Evolutionary conservation across 2,888 invertebrate genomes (phyloP).

Genomic region (Thereva nobilitata): DNA sequence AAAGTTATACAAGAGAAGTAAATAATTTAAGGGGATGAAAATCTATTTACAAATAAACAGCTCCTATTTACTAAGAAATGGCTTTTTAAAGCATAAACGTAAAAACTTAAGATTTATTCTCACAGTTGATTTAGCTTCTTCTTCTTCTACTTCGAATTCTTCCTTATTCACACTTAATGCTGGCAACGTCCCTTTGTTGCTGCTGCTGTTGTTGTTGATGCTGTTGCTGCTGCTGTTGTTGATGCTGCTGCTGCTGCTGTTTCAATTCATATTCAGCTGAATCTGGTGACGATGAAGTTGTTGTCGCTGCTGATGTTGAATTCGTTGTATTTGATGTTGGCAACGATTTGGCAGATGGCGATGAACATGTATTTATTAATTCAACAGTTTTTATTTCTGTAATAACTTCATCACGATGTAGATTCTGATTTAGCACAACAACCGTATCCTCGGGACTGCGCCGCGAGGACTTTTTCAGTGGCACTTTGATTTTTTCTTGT

Average conservation of each 20-base stretch:
- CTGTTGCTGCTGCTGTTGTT: slow-evolving; percentile 17
- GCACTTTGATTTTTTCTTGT: slow-evolving; percentile 47
- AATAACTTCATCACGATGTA: slow-evolving; percentile 37
- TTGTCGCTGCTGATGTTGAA: slow-evolving; percentile 44
- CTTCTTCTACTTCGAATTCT: neutral
- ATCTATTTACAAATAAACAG: slow-evolving; percentile 31
- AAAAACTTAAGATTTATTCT: slow-evolving; percentile 26
- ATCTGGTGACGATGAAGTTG: slow-evolving; percentile 52
- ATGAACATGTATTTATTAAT: slow-evolving; percentile 5
- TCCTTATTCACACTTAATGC: slow-evolving; percentile 18
- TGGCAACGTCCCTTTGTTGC: slow-evolving; percentile 30
- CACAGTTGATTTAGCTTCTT: slow-evolving; percentile 34
- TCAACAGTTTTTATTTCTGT: slow-evolving; percentile 36
- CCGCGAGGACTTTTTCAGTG: slow-evolving; percentile 50
- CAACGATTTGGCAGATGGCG: slow-evolving; percentile 18
- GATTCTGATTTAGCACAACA: slow-evolving; percentile 45
- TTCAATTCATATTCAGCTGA: slow-evolving; percentile 53
- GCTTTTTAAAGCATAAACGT: slow-evolving; percentile 28
- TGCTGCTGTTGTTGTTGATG: neutral
- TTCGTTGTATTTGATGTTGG: slow-evolving; percentile 41
- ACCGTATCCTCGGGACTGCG: slow-evolving; percentile 48
- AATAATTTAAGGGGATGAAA: slow-evolving; percentile 29
- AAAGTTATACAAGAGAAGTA: slow-evolving; percentile 17
- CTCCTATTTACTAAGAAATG: slow-evolving; percentile 20
- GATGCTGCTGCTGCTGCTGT: slow-evolving; percentile 53